phyloP scores from a whole-genome alignment of 37 sponge, comb jelly and placozoan genomes.

The Cladorhizidae sp. region DNA sequence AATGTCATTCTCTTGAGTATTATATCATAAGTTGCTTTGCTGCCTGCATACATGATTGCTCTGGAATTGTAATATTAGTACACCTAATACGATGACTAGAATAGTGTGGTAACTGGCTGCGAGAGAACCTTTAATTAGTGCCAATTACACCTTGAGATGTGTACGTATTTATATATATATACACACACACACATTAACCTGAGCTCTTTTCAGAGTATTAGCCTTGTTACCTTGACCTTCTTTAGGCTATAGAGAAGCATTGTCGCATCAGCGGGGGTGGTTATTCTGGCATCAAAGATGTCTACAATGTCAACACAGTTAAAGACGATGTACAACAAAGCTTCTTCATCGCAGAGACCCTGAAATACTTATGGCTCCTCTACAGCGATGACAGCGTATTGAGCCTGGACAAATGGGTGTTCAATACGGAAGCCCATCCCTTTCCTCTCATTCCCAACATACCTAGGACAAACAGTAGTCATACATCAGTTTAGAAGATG shows the following conservation, averaged over 20 bases:
- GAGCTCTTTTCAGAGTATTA: no score
- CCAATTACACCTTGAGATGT: no score
- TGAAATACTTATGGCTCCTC: constrained; percentile 91
- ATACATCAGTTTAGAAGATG: no score
- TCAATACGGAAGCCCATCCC: constrained; percentile 99
- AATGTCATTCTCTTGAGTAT: no score
- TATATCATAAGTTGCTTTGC: no score
- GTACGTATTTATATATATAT: no score
- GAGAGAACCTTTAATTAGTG: no score
- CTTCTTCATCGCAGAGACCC: constrained; percentile 95
- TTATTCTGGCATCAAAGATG: constrained; percentile 74
- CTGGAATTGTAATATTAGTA: no score
- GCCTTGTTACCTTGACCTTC: background rate
- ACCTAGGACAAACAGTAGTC: constrained; percentile 17
- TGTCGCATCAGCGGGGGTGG: constrained; percentile 69
- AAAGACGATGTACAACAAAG: constrained; percentile 91
- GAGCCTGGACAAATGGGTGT: constrained; percentile 81
- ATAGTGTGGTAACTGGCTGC: no score
- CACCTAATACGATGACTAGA: no score
- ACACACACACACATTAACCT: no score
- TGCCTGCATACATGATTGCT: no score
- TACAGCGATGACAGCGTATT: constrained; percentile 71
- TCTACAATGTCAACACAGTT: constrained; percentile 50
- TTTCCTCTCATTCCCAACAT: constrained; percentile 72
- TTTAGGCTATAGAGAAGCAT: constrained; percentile 75